Conservation (phyloP, 2,797 vertebrate species). For the Dryobates pubescens region DNA sequence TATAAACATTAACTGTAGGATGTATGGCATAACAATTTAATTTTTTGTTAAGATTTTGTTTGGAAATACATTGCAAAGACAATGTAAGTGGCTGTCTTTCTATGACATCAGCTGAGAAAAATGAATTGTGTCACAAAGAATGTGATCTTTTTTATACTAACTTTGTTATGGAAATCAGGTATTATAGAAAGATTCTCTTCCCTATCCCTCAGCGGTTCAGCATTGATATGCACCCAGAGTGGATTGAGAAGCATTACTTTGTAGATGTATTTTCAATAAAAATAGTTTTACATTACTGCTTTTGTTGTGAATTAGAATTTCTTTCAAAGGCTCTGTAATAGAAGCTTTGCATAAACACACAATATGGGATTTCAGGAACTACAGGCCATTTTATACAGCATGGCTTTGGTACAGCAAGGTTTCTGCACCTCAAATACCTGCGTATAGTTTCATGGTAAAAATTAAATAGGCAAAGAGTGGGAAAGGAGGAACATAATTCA, state of each 20-base stretch:
- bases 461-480: background rate
- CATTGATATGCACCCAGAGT: conserved; percentile 55
- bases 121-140: conserved; percentile 61
- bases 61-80: conserved; percentile 73
- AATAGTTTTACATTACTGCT: conserved; percentile 81
- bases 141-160: conserved; percentile 78
- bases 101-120: conserved; percentile 63
- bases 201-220: conserved; percentile 60
- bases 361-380: background rate
- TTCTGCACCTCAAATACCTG: background rate
- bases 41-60: conserved; percentile 58
- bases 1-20: conserved; percentile 79
- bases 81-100: conserved; percentile 69
- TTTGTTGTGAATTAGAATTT: conserved; percentile 29
- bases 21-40: conserved; percentile 69
- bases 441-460: background rate
- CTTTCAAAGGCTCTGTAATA: background rate
- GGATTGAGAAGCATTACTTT: conserved; percentile 77
- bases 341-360: background rate
- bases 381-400: background rate
- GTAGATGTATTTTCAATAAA: conserved; percentile 87
- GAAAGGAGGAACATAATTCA: background rate
- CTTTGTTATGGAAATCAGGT: conserved; percentile 74
- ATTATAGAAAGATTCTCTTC: conserved; percentile 72
- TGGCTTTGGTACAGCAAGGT: background rate